Base-by-base conservation (phyloP, 2,797 vertebrate genomes). In the Melanotaenia pygmaea region DNA sequence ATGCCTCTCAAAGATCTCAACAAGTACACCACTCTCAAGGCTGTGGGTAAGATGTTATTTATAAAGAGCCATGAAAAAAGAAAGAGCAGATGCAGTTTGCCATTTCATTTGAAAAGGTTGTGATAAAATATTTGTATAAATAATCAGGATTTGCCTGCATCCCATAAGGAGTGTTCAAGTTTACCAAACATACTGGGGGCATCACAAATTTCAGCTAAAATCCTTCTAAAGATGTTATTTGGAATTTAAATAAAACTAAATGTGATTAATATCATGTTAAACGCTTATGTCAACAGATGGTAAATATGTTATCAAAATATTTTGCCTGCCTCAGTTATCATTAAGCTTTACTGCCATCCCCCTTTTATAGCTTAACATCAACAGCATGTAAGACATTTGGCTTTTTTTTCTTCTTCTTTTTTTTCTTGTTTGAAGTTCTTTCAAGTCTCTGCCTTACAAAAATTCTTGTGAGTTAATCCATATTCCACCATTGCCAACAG, bases 21-120 rank as follows among this genome's bases (percentile, higher is more conserved):
- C 94, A 97, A 97, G 83, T 99, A 99, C 0, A 95, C 97, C 79
- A 98, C 97, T 3, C 93, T 99, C 8, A 99, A 99, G 93, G 97
- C 97, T 68, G 97, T 99, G 0, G 98, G 97, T 99, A 94, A 98
- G 98, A 75, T 1, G 4, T 13, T 67, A 20, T 73, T 77, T 63
- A 45, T 20, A 0, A 10, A 6, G 5, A 66, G 24, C 40, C 18
- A 12, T 50, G 38, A 66, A 59, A 34, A 45, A 51, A 65, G 68
- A 61, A 30, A 18, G 4, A 50, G 16, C 18, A 28, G 3, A 54
- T 60, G 4, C 5, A 9, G 3, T 59, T 69, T 6, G 51, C 57
- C 38, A 59, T 59, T 67, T 64, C 4, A 59, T 76, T 56, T 67
- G 20, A 74, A 72, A 66, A 72, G 37, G 37, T 20, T 37, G 24